These are phyloP conservation scores for Hyposoter didymator DNA, from an alignment of 2,888 invertebrate genomes.

Conservation along the genomic window DNA sequence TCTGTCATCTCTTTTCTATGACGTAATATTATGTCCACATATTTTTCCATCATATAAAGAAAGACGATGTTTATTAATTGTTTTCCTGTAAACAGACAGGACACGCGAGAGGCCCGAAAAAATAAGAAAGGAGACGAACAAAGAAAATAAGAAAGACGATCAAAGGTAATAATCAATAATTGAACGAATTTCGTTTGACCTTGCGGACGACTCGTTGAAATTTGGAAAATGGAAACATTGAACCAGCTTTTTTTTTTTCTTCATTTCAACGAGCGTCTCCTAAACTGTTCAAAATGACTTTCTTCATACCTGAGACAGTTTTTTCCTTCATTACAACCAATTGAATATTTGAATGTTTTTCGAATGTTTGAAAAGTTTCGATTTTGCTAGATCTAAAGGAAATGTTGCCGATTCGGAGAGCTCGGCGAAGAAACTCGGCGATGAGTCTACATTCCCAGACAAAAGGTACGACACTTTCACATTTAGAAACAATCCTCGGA, in stretches of 20 bases:
- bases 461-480: conserved; percentile 77
- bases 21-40: background rate
- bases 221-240: conserved; percentile 5
- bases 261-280: too few species aligned
- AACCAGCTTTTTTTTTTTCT: too few species aligned
- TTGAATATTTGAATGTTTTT: conserved; percentile 32
- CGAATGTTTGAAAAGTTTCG: conserved; percentile 73
- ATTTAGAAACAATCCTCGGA: conserved; percentile 31
- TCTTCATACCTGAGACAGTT: conserved; percentile 13
- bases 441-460: conserved; percentile 73
- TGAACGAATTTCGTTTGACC: conserved; percentile 9
- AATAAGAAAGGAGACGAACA: conserved; percentile 79
- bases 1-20: background rate
- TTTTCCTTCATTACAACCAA: conserved; percentile 5
- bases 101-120: conserved; percentile 80
- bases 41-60: background rate
- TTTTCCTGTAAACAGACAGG: conserved; percentile 76
- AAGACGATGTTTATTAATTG: conserved; percentile 52
- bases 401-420: conserved; percentile 79
- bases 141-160: conserved; percentile 78
- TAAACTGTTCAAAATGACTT: conserved; percentile 21
- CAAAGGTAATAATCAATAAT: conserved; percentile 78
- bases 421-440: conserved; percentile 70
- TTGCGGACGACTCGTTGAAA: conserved; percentile 24
- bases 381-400: conserved; percentile 82